Evolutionary conservation across 2,797 vertebrate species (phyloP), one percentile per base, ranked within the genome.

Genomic region (Helostoma temminkii): DNA sequence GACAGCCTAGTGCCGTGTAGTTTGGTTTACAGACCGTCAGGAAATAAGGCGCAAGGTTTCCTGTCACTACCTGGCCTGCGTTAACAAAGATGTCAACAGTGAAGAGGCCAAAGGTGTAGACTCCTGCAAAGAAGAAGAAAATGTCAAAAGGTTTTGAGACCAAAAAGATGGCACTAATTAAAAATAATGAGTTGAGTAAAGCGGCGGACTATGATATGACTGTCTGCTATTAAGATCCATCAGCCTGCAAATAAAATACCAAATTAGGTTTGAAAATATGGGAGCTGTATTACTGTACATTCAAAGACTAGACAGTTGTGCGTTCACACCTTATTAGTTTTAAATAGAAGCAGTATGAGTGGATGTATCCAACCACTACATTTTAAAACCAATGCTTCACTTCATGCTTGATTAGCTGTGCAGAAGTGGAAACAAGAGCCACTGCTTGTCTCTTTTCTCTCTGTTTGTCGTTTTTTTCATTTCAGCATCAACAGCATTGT

Each of bases 1-100:
- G 96, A 88, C 97, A 99, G 74, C 98, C 98, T 65, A 99, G 95
- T 0, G 96, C 97, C 0, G 97, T 99, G 81, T 96, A 99, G 93
- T 99, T 99, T 81, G 98, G 98, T 78, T 98, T 98, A 83, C 97
- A 99, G 66, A 99, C 94, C 9, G 97, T 97, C 88, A 99, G 94
- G 86, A 99, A 99, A 88, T 99, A 96, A n/a, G 98, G 98, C 0
- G 98, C 96, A 81, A 99, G 93, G 87, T 99, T 99, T 26, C 98
- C 98, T 9, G 98, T 98, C 76, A 98, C 98, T 15, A 99, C 97
- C 93, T 99, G 98, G 81, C 98, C 98, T 7, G 97, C 98, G 53
- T 99, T 99, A 87, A 98, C 97, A 86, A 99, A 99, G 92, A 99
- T 99, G 93, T 99, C 98, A 16, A 97, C 98, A 19, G 97, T 96